phyloP scores from a whole-genome alignment of 2,888 invertebrate species.

The Macropis europaea region DNA sequence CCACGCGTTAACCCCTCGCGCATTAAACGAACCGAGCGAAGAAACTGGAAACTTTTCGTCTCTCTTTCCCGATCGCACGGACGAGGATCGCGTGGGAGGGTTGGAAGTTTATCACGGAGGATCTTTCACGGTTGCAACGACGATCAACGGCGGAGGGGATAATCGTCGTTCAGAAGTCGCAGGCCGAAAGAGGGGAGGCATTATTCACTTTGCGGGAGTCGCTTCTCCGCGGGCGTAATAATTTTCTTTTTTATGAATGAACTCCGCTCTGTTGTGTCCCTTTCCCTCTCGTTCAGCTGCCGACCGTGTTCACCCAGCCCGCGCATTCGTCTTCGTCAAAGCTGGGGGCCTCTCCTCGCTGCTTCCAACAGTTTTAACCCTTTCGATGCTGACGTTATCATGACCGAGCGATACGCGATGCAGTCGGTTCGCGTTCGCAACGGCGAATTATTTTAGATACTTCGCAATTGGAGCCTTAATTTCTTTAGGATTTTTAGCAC shows the following conservation, averaged over 20 bases:
- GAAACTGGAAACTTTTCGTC: conserved; percentile 45
- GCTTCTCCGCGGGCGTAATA: conserved; percentile 59
- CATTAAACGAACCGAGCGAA: conserved; percentile 46
- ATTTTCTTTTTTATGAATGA: conserved; percentile 68
- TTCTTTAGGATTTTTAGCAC: too few relatives aligned
- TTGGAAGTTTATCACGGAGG: conserved; percentile 63
- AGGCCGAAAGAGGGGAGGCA: conserved; percentile 34
- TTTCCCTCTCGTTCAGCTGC: conserved; percentile 16
- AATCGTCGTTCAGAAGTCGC: conserved; percentile 52
- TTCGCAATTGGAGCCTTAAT: too few relatives aligned
- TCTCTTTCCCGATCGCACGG: conserved; percentile 10
- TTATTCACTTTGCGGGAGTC: conserved; percentile 68
- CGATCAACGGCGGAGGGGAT: conserved; percentile 33
- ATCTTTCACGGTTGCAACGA: conserved; percentile 66
- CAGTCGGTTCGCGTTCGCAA: too few relatives aligned
- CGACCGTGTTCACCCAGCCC: conserved; percentile 28
- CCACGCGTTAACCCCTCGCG: conserved; percentile 44
- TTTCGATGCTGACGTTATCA: too few relatives aligned
- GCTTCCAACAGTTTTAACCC: too few relatives aligned
- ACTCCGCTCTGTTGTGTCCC: conserved; percentile 42
- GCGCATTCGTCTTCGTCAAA: conserved; percentile 56
- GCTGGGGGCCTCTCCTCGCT: conserved; percentile 28
- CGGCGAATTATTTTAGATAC: too few relatives aligned
- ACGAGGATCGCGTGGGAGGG: conserved; percentile 48
- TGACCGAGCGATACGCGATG: too few relatives aligned